phyloP scores from a whole-genome alignment of 2,888 invertebrate species.

The Lasiommata megera region DNA sequence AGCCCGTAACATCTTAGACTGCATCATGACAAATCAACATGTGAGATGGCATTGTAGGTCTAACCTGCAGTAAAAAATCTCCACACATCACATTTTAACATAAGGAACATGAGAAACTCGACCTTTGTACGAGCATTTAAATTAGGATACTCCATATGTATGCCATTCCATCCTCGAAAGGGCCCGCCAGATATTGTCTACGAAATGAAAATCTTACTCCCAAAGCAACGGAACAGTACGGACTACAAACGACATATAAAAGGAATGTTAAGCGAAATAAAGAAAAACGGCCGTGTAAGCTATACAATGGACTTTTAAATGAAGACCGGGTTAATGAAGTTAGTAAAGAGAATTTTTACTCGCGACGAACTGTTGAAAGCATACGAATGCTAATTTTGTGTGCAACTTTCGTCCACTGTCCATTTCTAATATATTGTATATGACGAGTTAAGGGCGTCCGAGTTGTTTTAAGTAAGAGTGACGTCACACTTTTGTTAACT shows the following conservation, averaged over 20 bases:
- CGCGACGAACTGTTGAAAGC: neutral
- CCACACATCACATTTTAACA: too few species aligned
- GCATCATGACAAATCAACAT: too few species aligned
- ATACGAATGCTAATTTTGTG: neutral
- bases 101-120: neutral
- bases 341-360: conserved; percentile 15
- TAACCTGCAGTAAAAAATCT: too few species aligned
- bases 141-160: conserved; percentile 20
- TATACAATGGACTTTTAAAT: conserved; percentile 27
- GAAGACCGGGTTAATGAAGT: conserved; percentile 22
- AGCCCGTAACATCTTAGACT: too few species aligned
- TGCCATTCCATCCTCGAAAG: conserved; percentile 16
- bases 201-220: conserved; percentile 33
- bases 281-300: conserved; percentile 18
- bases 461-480: too few species aligned
- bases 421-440: too few species aligned
- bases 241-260: conserved; percentile 35
- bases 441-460: too few species aligned
- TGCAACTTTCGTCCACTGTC: too few species aligned
- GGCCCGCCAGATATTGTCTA: conserved; percentile 25
- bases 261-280: conserved; percentile 22
- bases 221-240: conserved; percentile 30
- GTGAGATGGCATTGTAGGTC: too few species aligned
- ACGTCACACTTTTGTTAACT: too few species aligned
- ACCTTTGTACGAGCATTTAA: conserved; percentile 3